phyloP scores from a whole-genome alignment of 2,113 vertebrate species.

The Notiomystis cincta region DNA sequence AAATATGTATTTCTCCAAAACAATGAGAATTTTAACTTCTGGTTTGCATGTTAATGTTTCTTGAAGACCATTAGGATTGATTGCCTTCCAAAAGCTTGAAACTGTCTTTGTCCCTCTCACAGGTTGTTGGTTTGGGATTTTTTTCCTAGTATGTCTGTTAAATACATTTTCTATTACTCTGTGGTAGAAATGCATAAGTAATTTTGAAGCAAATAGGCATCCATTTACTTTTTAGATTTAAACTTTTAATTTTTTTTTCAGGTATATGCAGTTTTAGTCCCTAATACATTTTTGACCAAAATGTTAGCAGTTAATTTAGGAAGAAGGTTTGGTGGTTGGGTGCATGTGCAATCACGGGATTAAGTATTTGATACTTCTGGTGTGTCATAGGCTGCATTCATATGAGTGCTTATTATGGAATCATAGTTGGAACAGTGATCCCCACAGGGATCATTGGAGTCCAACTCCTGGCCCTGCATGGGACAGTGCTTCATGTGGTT shows the following conservation, averaged over 20 bases:
- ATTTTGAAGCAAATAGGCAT: not conserved
- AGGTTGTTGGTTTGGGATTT: not conserved
- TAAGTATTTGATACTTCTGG: not conserved
- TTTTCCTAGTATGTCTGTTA: not conserved
- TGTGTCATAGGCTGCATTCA: not conserved
- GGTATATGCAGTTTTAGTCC: not conserved
- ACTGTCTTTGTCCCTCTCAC: accelerated
- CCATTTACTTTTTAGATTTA: not conserved
- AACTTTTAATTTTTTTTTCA: not conserved
- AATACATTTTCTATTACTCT: not conserved
- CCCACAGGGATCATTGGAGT: not conserved
- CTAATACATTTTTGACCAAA: not conserved
- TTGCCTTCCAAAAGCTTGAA: not conserved
- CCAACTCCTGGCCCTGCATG: not conserved
- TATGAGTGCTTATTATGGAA: not conserved
- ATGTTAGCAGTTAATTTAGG: not conserved
- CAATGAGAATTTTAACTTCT: not conserved
- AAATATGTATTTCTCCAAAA: not conserved
- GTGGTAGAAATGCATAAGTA: accelerated
- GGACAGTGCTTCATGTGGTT: not conserved
- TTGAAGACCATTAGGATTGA: not conserved
- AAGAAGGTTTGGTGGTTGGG: not conserved
- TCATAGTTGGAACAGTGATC: not conserved
- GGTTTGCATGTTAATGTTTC: not conserved
- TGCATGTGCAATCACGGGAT: not conserved